phyloP scores from a whole-genome alignment of 2,888 invertebrate species.

The Patella pellucida region DNA sequence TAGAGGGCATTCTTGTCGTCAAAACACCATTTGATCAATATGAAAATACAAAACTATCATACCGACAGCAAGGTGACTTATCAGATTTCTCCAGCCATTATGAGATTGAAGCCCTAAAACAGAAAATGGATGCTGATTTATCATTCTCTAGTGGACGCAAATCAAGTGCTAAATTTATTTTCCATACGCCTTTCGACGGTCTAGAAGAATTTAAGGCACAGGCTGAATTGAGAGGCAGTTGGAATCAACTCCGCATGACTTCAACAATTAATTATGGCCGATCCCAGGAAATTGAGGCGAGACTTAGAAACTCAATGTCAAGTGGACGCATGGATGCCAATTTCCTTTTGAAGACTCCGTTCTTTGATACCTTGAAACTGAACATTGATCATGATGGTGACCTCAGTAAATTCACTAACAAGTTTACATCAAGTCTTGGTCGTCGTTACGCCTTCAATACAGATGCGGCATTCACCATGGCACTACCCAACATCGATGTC shows the following conservation, averaged over 20 bases:
- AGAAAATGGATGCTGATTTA: conserved; percentile 27
- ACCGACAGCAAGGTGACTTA: conserved; percentile 44
- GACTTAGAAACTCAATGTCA: conserved; percentile 10
- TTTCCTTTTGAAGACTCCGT: conserved; percentile 33
- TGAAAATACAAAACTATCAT: conserved; percentile 35
- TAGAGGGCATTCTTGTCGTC: conserved; percentile 40
- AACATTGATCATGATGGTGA: conserved; percentile 35
- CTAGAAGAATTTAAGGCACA: conserved; percentile 24
- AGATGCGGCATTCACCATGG: conserved; percentile 8
- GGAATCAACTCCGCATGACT: conserved; percentile 5
- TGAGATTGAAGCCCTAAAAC: conserved; percentile 29
- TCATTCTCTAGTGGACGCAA: conserved; percentile 20
- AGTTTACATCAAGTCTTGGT: conserved; percentile 17
- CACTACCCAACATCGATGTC: conserved; percentile 6
- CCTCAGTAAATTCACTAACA: conserved; percentile 29
- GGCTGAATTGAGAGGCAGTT: conserved; percentile 10
- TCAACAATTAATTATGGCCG: conserved; percentile 6
- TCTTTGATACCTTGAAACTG: conserved; percentile 34
- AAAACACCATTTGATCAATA: conserved; percentile 39
- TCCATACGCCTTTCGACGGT: conserved; percentile 25
- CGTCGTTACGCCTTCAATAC: conserved; percentile 10
- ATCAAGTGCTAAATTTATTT: conserved; percentile 22
- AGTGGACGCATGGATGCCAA: conserved; percentile 13
- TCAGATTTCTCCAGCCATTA: conserved; percentile 44
- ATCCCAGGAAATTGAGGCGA: conserved; percentile 9